Evolutionary conservation across 2,888 invertebrate genomes (phyloP), one percentile per base, ranked within the genome.

Genomic region (Drosophila putrida): DNA sequence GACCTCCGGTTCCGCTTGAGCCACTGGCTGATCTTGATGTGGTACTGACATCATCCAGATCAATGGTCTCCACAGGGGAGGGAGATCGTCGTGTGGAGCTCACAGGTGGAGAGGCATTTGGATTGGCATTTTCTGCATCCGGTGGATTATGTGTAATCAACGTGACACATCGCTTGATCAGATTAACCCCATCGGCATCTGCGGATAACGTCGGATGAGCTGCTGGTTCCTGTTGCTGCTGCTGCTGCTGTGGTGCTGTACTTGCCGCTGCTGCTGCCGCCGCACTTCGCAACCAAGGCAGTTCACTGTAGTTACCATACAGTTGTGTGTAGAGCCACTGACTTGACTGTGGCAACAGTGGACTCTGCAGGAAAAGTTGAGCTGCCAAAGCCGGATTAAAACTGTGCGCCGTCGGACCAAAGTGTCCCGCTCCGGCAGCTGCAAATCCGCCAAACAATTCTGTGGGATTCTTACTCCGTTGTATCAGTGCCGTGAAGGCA

Each of bases 261-360:
- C 93, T 91, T 0, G 82, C 85, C 0, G 82, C 86, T 0, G 82
- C 88, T 4, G 85, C 84, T 0, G 90, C 80, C 28, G 91, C 82
- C 20, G 93, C 91, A 51, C 93, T 91, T 33, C 94, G 93, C 89
- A 96, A 93, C 96, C 96, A 96, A 3, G 93, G 93, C 93, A 95
- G 95, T 69, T 95, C 95, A 78, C 95, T 95, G 57, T 93, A 93
- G 63, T 94, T 94, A 33, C 95, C 95, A 89, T 96, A 96, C 1
- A 96, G 93, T 86, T 96, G 96, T 0, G 96, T 95, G 87, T 96
- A 96, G 5, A 96, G 92, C 96, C 96, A 96, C 69, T 96, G 96
- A 38, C 95, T 95, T 6, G 96, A 96, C 0, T 96, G 95, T 0
- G 96, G 96, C 70, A 96, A 92, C 11, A 96, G 93, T 0, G 96